phyloP scores from a whole-genome alignment of 2,113 vertebrate species.

The Catagonus wagneri region DNA sequence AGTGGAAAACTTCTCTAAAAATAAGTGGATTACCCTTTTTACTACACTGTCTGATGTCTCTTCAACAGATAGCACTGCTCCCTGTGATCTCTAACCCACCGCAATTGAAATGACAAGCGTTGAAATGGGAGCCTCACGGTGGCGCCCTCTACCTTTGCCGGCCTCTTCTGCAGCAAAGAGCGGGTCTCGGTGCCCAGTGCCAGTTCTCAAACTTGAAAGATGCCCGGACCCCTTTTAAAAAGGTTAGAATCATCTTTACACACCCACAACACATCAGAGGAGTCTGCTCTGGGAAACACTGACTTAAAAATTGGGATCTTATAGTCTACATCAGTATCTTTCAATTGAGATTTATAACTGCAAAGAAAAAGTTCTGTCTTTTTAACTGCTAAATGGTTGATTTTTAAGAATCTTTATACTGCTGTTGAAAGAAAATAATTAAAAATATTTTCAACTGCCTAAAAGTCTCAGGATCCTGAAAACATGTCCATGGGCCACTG shows the following conservation, averaged over 20 bases:
- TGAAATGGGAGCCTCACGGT: conserved; percentile 86
- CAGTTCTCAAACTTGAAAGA: neutral
- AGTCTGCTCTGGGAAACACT: neutral
- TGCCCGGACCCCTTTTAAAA: neutral
- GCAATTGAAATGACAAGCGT: conserved; percentile 90
- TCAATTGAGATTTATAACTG: neutral
- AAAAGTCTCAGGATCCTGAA: conserved; percentile 43
- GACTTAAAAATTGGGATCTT: conserved; percentile 1
- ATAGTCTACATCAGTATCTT: neutral
- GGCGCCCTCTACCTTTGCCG: conserved; percentile 85
- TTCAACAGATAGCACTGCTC: conserved; percentile 81
- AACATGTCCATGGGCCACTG: neutral
- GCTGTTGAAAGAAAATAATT: conserved; percentile 34
- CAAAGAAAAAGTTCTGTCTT: neutral
- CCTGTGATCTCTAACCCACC: conserved; percentile 90
- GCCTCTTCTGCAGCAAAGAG: conserved; percentile 48
- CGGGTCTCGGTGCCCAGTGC: neutral
- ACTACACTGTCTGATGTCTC: conserved; percentile 88
- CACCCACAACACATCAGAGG: neutral
- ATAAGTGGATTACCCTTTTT: conserved; percentile 93
- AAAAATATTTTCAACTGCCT: neutral
- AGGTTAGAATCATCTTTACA: neutral
- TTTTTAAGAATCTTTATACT: neutral
- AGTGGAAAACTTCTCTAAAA: conserved; percentile 92
- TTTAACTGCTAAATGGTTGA: neutral